phyloP scores from a whole-genome alignment of 1,140 invertebrate species.

The Centruroides vittatus region DNA sequence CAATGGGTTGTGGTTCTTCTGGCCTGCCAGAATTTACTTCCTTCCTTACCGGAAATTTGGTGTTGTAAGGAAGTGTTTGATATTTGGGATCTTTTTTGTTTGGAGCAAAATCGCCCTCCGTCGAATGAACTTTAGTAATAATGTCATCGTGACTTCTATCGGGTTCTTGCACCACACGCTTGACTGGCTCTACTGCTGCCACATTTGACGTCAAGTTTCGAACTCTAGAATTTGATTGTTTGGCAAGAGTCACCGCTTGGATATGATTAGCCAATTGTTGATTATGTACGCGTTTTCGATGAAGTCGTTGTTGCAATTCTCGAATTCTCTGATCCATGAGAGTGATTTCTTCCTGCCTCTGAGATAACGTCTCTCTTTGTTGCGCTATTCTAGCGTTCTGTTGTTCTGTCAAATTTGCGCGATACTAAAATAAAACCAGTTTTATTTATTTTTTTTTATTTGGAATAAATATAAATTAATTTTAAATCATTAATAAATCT shows the following conservation, averaged over 20 bases:
- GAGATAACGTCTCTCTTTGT: slow-evolving; percentile 68
- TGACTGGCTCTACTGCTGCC: slow-evolving; percentile 78
- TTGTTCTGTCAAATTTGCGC: slow-evolving; percentile 88
- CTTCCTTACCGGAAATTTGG: slow-evolving; percentile 44
- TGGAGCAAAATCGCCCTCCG: slow-evolving; percentile 31
- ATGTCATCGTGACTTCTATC: slow-evolving; percentile 23
- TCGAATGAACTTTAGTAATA: slow-evolving; percentile 17
- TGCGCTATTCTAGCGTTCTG: slow-evolving; percentile 73
- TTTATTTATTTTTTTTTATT: background rate
- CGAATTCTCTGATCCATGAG: slow-evolving; percentile 83
- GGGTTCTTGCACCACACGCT: slow-evolving; percentile 36
- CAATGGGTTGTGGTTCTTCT: slow-evolving; percentile 19
- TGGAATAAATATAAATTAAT: background rate
- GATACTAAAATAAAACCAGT: slow-evolving; percentile 49
- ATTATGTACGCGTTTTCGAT: slow-evolving; percentile 70
- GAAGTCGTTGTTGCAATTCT: slow-evolving; percentile 76
- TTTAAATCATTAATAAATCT: background rate
- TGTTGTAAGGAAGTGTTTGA: slow-evolving; percentile 80
- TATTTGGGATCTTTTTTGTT: slow-evolving; percentile 84
- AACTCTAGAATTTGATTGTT: slow-evolving; percentile 21
- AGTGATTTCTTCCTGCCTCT: slow-evolving; percentile 74
- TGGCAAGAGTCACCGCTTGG: slow-evolving; percentile 20
- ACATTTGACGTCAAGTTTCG: slow-evolving; percentile 32
- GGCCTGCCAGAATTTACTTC: slow-evolving; percentile 3
- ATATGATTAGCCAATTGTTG: slow-evolving; percentile 66